Conservation (phyloP, 2,888 invertebrate species). For the Campoletis raptor region DNA sequence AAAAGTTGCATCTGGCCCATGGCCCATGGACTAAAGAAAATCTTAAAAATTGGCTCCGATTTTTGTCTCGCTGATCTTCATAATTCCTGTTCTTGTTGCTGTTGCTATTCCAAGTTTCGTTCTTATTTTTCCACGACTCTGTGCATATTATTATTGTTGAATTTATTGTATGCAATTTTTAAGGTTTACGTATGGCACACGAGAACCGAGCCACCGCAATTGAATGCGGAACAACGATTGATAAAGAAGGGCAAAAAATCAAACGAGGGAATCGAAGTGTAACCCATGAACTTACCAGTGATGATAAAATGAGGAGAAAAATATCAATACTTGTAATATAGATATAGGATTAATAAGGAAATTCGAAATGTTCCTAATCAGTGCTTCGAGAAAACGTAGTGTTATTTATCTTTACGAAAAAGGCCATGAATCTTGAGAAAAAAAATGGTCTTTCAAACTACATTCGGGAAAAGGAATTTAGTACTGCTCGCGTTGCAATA, state of each 20-base stretch:
- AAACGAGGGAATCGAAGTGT: constrained; percentile 88
- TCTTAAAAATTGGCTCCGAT: too few relatives aligned
- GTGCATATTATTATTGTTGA: background rate
- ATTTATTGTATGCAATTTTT: constrained; percentile 5
- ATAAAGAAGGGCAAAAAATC: constrained; percentile 86
- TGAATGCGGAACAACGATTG: constrained; percentile 89
- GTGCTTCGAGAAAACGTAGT: background rate
- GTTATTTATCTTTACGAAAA: background rate
- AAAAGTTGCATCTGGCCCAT: too few relatives aligned
- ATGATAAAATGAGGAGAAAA: constrained; percentile 6
- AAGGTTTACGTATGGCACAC: constrained; percentile 99
- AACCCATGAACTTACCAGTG: constrained; percentile 67
- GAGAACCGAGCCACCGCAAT: constrained; percentile 94
- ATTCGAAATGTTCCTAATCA: background rate
- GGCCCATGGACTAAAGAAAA: too few relatives aligned
- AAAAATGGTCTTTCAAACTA: background rate
- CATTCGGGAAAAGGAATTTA: background rate
- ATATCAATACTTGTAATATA: background rate
- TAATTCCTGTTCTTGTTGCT: too few relatives aligned
- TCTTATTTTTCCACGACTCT: too few relatives aligned
- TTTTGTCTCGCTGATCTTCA: too few relatives aligned
- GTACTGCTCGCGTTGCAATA: background rate
- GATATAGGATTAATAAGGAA: background rate
- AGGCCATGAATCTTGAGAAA: background rate
- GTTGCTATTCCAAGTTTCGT: too few relatives aligned